A percentile compares a stretch with the other conserved stretches of the same genome.
Conservation (phyloP, 2,888 invertebrate genomes). For the Ophion ventricosus region DNA sequence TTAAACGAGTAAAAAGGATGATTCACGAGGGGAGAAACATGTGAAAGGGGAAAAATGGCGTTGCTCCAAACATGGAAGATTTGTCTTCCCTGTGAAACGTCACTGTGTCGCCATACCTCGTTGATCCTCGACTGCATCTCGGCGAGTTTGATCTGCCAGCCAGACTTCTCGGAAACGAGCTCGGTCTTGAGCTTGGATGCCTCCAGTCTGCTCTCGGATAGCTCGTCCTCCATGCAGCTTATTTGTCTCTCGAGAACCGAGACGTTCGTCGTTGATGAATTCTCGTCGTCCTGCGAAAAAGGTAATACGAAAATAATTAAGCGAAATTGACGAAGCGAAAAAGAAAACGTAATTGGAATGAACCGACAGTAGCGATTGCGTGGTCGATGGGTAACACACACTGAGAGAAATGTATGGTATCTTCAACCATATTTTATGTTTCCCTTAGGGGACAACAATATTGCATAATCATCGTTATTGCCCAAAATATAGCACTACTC, state of each 20-base stretch:
- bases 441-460: too few relatives aligned
- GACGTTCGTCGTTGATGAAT: constrained; percentile 84
- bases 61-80: constrained; percentile 29
- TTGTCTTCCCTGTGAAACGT: constrained; percentile 17
- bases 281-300: constrained; percentile 83
- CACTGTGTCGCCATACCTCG: constrained; percentile 85
- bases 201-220: constrained; percentile 92
- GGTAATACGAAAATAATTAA: constrained; percentile 33
- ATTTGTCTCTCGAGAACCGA: constrained; percentile 92
- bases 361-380: not conserved
- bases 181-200: constrained; percentile 94
- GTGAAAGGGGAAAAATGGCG: constrained; percentile 1
- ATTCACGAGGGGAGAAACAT: not conserved
- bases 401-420: too few relatives aligned
- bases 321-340: not conserved
- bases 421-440: too few relatives aligned
- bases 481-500: too few relatives aligned
- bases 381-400: too few relatives aligned
- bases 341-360: constrained; percentile 8
- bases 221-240: constrained; percentile 93
- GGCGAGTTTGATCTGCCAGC: constrained; percentile 93
- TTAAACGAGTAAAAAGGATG: not conserved
- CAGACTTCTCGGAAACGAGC: constrained; percentile 93
- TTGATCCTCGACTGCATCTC: constrained; percentile 95
- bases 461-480: too few relatives aligned